Conservation (phyloP, 2,797 vertebrate species). For the Halcyon leucocephala region DNA sequence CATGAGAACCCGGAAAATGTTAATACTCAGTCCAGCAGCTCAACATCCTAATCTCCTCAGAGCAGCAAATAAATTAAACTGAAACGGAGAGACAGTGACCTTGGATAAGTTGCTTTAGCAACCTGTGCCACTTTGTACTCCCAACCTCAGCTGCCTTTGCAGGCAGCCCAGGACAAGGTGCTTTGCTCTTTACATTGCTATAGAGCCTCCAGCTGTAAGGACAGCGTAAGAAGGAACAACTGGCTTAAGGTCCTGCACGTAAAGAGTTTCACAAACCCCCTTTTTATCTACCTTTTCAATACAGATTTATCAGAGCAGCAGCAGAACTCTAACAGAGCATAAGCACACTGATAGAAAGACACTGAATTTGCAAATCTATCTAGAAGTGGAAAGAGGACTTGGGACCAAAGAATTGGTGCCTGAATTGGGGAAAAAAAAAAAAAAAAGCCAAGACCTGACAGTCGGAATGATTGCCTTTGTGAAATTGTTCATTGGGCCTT, state of each 20-base stretch:
- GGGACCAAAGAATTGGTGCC: not conserved
- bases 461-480: not conserved
- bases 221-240: not conserved
- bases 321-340: not conserved
- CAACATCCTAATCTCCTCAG: not conserved
- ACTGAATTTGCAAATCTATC: not conserved
- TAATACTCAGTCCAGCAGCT: slow-evolving; percentile 11
- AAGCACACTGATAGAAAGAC: not conserved
- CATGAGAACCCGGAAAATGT: not conserved
- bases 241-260: not conserved
- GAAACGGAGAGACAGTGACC: not conserved
- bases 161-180: not conserved
- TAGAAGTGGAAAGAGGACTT: not conserved
- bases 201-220: not conserved
- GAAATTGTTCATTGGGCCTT: not conserved
- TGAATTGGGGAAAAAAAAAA: not conserved
- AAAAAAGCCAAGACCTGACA: not conserved
- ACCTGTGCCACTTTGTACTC: not conserved
- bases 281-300: not conserved
- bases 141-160: not conserved
- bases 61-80: slow-evolving; percentile 54
- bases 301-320: not conserved
- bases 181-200: fast-evolving
- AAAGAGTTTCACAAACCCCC: not conserved
- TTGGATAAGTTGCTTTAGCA: not conserved